Base-by-base conservation (phyloP, 2,113 vertebrate genomes). In the Hippocampus guttulatus region DNA sequence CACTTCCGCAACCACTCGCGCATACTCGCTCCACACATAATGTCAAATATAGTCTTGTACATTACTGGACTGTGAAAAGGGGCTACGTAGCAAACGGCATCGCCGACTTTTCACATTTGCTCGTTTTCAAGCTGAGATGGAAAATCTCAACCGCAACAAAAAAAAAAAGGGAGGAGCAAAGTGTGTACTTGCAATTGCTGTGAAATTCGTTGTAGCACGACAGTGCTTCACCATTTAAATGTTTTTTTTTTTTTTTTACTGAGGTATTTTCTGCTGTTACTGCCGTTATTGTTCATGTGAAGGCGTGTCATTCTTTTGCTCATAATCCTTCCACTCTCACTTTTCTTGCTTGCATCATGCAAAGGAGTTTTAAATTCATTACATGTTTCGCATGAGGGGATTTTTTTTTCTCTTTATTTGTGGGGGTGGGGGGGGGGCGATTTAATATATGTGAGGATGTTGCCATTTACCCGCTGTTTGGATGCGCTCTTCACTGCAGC, bases 141-240 rank as follows among this genome's bases (percentile, higher is more conserved):
- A 76, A 73, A 79, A 58, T 67, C 45, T 70, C 71, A 18, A 23
- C 9, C 2, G 23, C 52, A 55, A 74, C 15, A 64, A 51, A 30
- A 30, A 27, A 69, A 27, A 54, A 70, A 68, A 67, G 58, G 66
- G 65, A 73, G 71, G 75, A 75, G 75, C 69, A 76, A 66, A 65
- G 27, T 82, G 78, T 80, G 73, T 77, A 75, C 52, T 82, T 78
- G 79, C 69, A 67, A 74, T 83, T 75, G 69, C 76, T 80, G 72
- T 84, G 72, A 79, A 75, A 74, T 77, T 86, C 84, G 74, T 76
- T 73, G 82, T 75, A 79, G 85, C 81, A 82, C 84, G 70, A 79
- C 66, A 85, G 83, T 87, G 86, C 84, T 84, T 81, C 57, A 80
- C 67, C 55, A 69, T 66, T 38, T 38, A 21, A 27, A 27, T 27